phyloP scores from a whole-genome alignment of 2,888 invertebrate species.

The Odontocolon sp. region DNA sequence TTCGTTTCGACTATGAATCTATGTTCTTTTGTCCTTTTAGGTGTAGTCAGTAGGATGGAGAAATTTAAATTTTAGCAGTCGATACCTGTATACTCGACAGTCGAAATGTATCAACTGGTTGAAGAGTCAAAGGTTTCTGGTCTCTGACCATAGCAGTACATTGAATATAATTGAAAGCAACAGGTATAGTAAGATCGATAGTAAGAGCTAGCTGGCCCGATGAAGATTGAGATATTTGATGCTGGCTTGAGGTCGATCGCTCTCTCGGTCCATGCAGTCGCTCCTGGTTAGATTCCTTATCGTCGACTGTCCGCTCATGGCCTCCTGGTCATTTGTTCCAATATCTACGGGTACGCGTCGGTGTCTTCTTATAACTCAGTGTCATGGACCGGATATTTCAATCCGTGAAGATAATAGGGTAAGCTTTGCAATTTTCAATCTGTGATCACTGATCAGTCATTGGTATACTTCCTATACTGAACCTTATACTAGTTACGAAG shows the following conservation, averaged over 20 bases:
- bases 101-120: conserved; percentile 4
- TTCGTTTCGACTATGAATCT: no score
- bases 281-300: conserved; percentile 60
- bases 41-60: no score
- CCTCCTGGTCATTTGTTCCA: conserved; percentile 58
- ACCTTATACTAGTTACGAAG: no score
- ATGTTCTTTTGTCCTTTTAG: no score
- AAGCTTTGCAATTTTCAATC: no score
- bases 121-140: not conserved
- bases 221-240: conserved; percentile 63
- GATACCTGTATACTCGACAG: not conserved
- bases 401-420: conserved; percentile 8
- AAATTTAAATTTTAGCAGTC: no score
- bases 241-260: conserved; percentile 35
- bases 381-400: conserved; percentile 21
- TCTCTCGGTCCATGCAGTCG: conserved; percentile 18
- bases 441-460: no score
- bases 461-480: no score
- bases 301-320: conserved; percentile 52
- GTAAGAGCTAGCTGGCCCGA: conserved; percentile 27
- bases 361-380: conserved; percentile 20
- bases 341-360: conserved; percentile 40
- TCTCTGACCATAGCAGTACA: not conserved
- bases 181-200: conserved; percentile 5
- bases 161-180: conserved; percentile 32